These are phyloP conservation scores for Scaptomyza flava DNA, from an alignment of 2,888 invertebrate genomes.

Conservation along the genomic window DNA sequence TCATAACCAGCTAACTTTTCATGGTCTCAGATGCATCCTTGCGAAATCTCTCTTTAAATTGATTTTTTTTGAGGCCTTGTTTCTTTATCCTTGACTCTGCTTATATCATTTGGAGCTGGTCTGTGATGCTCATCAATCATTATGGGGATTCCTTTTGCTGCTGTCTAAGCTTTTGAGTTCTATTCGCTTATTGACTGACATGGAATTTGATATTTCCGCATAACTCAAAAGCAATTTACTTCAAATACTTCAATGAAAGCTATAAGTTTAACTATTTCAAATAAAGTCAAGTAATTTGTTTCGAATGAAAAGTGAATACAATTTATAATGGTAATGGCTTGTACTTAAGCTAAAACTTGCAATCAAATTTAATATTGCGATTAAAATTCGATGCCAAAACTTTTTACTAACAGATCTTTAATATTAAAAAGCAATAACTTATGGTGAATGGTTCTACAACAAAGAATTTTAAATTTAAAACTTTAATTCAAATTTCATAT, in stretches of 20 bases:
- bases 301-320: too few species aligned
- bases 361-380: too few species aligned
- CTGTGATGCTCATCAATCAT: conserved; percentile 40
- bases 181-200: conserved; percentile 15
- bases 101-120: not conserved
- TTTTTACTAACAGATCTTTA: too few species aligned
- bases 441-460: too few species aligned
- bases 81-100: conserved; percentile 32
- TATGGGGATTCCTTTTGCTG: conserved; percentile 13
- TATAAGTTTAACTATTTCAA: not conserved
- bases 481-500: not conserved
- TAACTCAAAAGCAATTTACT: conserved; percentile 30
- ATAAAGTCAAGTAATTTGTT: not conserved
- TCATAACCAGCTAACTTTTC: too few species aligned
- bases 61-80: not conserved
- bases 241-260: conserved; percentile 3
- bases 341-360: too few species aligned
- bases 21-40: conserved; percentile 30
- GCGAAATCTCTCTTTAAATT: not conserved
- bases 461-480: too few species aligned
- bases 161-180: conserved; percentile 8
- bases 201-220: conserved; percentile 27
- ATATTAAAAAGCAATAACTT: too few species aligned
- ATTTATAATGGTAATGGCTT: too few species aligned
- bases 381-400: too few species aligned